Percentiles rank a stretch among this genome's conserved stretches.
phyloP scores from a whole-genome alignment of 2,113 vertebrate species.

The Microtus richardsoni region DNA sequence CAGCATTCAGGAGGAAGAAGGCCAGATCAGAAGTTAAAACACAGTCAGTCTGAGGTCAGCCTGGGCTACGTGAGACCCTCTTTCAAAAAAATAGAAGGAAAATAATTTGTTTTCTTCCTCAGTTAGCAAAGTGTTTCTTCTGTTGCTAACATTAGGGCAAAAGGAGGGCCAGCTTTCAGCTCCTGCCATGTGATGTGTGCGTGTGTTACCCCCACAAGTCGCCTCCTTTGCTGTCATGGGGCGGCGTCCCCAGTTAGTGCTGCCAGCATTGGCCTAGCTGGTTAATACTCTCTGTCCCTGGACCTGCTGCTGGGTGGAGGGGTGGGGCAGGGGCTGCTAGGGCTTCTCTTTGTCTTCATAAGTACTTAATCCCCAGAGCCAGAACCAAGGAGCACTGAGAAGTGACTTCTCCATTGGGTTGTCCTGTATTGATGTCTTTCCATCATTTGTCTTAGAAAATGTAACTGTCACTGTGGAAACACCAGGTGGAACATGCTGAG shows the following conservation, averaged over 20 bases:
- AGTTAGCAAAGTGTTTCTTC: background rate
- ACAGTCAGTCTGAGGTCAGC: background rate
- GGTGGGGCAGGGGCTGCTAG: background rate
- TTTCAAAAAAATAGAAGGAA: background rate
- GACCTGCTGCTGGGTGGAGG: background rate
- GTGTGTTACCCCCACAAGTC: background rate
- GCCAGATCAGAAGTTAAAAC: background rate
- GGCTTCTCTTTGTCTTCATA: background rate
- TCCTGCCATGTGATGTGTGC: background rate
- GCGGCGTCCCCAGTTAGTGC: background rate
- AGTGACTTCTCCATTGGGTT: background rate
- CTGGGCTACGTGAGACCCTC: background rate
- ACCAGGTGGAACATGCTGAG: background rate
- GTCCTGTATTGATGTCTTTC: rapidly evolving
- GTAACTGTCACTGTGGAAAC: constrained; percentile 30
- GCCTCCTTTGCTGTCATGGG: too few species aligned
- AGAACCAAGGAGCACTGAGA: background rate
- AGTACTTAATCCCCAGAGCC: background rate
- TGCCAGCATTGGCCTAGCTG: background rate
- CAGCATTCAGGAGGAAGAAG: background rate
- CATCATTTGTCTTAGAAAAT: background rate
- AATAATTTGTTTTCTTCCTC: background rate
- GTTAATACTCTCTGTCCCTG: background rate
- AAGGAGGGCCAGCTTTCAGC: background rate
- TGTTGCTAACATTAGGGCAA: background rate